phyloP scores from a whole-genome alignment of 2,888 invertebrate species.

The Tridacna crocea region DNA sequence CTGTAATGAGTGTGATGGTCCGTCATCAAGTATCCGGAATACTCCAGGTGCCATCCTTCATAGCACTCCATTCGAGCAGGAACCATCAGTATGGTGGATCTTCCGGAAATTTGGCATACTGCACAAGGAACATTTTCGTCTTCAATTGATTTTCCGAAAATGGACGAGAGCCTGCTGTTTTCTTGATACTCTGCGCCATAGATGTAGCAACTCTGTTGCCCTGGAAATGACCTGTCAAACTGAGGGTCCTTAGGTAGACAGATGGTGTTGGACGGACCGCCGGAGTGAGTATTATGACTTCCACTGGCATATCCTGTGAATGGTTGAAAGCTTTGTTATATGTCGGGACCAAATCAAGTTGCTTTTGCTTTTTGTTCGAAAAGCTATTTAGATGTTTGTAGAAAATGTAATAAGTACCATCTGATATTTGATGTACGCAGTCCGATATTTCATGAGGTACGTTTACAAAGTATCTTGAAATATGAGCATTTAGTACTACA shows the following conservation, averaged over 20 bases:
- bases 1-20: not conserved
- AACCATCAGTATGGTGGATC: conserved; percentile 9
- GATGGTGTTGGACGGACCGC: conserved; percentile 1
- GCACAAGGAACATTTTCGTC: conserved; percentile 19
- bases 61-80: conserved; percentile 20
- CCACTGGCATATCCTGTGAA: conserved; percentile 9
- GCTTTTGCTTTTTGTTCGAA: too few relatives aligned
- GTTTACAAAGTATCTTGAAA: too few relatives aligned
- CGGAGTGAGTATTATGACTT: conserved; percentile 1
- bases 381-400: too few relatives aligned
- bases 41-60: conserved; percentile 17
- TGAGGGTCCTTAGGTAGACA: conserved; percentile 17
- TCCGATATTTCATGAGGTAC: too few relatives aligned
- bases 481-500: too few relatives aligned
- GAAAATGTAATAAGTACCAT: too few relatives aligned
- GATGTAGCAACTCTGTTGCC: not conserved
- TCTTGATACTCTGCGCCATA: conserved; percentile 4
- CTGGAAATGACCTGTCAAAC: not conserved
- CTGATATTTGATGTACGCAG: too few relatives aligned
- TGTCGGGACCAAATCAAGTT: too few relatives aligned
- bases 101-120: conserved; percentile 1
- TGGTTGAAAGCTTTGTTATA: not conserved
- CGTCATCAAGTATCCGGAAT: conserved; percentile 22
- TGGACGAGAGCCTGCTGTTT: not conserved
- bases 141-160: not conserved